Evolutionary conservation across 1,140 invertebrate species (phyloP).

Genomic region (Drosophila burlai): DNA sequence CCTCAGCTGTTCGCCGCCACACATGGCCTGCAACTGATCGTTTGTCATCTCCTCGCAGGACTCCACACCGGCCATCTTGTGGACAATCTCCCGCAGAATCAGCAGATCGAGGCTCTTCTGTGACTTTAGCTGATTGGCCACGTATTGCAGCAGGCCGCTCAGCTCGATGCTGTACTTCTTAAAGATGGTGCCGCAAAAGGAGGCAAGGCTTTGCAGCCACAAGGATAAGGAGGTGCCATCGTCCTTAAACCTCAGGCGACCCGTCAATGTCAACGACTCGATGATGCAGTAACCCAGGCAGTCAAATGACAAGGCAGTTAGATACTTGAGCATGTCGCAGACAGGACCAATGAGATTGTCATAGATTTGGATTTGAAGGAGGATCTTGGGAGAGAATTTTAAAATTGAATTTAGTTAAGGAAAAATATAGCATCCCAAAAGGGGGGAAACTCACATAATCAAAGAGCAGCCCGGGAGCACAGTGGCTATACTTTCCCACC

Average conservation of each 20-base stretch:
- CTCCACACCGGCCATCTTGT: conserved; percentile 99
- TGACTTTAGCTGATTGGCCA: conserved; percentile 98
- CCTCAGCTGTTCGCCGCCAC: conserved; percentile 97
- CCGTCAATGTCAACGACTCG: conserved; percentile 93
- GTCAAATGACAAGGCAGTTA: conserved; percentile 98
- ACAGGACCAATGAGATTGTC: conserved; percentile 99
- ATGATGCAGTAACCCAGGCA: conserved; percentile 98
- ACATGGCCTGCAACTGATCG: conserved; percentile 98
- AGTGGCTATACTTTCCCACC: conserved; percentile 98
- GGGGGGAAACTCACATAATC: conserved; percentile 97
- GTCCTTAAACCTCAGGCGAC: conserved; percentile 92
- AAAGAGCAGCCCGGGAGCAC: conserved; percentile 97
- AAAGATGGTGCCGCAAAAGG: conserved; percentile 97
- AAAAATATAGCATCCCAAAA: too few species aligned
- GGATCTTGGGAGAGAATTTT: conserved; percentile 85
- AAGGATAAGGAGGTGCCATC: conserved; percentile 97
- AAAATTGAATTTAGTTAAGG: too few species aligned
- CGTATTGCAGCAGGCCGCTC: conserved; percentile 97
- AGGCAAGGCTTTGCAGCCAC: conserved; percentile 97
- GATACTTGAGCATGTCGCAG: conserved; percentile 98
- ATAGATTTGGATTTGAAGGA: conserved; percentile 97
- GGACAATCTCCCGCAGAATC: conserved; percentile 98
- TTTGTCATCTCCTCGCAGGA: conserved; percentile 97
- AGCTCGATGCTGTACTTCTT: conserved; percentile 99
- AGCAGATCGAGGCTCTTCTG: conserved; percentile 98